Evolutionary conservation across 2,113 vertebrate species (phyloP).

Genomic region (Isurus oxyrinchus): DNA sequence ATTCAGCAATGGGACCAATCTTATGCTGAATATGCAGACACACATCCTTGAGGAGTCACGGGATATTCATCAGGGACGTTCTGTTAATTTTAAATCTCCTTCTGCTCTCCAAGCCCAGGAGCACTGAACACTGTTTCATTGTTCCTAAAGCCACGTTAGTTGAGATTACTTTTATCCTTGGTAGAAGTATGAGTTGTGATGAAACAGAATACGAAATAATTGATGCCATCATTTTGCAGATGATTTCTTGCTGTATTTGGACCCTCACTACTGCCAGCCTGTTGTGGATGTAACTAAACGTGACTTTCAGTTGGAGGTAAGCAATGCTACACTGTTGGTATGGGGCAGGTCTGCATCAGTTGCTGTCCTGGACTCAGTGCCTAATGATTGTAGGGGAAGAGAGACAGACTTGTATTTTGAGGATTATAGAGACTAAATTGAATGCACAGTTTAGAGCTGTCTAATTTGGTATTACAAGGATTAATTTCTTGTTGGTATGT

Average conservation of each 20-base stretch:
- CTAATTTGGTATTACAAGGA: background rate
- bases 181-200: background rate
- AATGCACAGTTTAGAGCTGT: background rate
- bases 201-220: background rate
- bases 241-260: conserved; percentile 81
- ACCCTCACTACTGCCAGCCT: conserved; percentile 86
- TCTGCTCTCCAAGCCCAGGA: background rate
- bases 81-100: background rate
- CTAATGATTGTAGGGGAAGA: background rate
- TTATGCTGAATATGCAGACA: background rate
- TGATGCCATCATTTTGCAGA: conserved; percentile 54
- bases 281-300: conserved; percentile 67
- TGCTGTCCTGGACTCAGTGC: background rate
- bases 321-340: background rate
- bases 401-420: background rate
- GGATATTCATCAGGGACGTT: background rate
- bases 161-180: background rate
- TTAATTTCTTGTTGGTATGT: background rate
- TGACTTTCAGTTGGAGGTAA: conserved; percentile 73
- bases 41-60: background rate
- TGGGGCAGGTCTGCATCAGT: background rate
- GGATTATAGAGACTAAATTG: background rate
- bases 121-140: background rate
- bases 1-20: background rate
- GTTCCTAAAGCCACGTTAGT: background rate